A percentile compares a stretch with the other conserved stretches of the same genome.
Conservation (phyloP, 2,797 vertebrate genomes). For the Malacoraja senta region DNA sequence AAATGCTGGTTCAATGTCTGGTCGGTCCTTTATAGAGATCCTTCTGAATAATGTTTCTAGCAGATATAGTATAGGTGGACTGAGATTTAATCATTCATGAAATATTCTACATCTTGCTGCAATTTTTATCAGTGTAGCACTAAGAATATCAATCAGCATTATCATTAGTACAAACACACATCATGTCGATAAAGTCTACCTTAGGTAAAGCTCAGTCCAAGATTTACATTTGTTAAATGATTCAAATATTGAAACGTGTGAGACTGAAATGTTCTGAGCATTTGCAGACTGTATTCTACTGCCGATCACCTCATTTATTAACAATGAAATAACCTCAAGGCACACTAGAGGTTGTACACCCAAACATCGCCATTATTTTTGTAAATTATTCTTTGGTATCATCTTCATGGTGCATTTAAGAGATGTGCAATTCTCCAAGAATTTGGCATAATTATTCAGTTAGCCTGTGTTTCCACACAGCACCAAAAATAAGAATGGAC, state of each 20-base stretch:
- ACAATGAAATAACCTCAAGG: slow-evolving; percentile 31
- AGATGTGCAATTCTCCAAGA: background rate
- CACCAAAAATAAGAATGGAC: background rate
- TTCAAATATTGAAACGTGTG: background rate
- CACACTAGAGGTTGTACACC: background rate
- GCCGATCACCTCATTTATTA: slow-evolving; percentile 25
- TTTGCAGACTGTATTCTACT: background rate
- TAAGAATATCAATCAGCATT: slow-evolving; percentile 5
- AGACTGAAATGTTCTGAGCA: background rate
- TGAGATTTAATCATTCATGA: slow-evolving; percentile 10
- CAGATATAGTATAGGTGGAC: background rate
- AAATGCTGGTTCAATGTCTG: background rate
- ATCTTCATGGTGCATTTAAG: background rate
- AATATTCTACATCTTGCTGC: background rate
- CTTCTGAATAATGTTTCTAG: background rate
- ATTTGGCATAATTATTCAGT: background rate
- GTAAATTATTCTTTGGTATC: background rate
- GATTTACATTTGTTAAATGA: background rate
- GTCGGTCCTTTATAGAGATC: background rate
- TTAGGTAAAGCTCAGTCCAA: background rate
- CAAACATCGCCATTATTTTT: slow-evolving; percentile 34
- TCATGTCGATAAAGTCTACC: background rate
- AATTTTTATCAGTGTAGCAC: background rate
- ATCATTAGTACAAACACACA: slow-evolving; percentile 2
- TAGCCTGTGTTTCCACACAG: background rate